Evolutionary conservation across 2,113 vertebrate species (phyloP).

Genomic region (Copsychus sechellarum): DNA sequence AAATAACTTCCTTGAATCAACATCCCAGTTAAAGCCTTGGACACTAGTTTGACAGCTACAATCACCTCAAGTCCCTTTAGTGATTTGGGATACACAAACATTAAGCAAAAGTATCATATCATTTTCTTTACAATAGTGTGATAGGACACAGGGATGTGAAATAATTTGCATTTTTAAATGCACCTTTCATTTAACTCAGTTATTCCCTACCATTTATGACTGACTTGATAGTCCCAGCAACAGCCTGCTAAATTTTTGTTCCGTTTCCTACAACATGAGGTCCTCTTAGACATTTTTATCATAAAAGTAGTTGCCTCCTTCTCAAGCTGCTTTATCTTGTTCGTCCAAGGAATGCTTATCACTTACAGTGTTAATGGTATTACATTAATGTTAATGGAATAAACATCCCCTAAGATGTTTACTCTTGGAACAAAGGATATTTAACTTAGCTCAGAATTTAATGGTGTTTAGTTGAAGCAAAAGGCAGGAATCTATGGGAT

Average conservation of each 20-base stretch:
- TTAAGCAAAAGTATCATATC: not conserved
- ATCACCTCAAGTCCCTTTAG: not conserved
- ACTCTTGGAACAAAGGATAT: not conserved
- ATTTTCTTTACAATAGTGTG: not conserved
- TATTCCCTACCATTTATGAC: not conserved
- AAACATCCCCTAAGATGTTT: not conserved
- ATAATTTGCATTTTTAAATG: not conserved
- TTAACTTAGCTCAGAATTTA: not conserved
- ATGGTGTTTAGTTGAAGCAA: not conserved
- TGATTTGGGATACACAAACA: not conserved
- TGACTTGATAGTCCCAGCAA: not conserved
- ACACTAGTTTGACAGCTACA: not conserved
- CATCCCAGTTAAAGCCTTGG: not conserved
- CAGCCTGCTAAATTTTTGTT: not conserved
- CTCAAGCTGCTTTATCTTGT: not conserved
- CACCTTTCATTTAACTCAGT: not conserved
- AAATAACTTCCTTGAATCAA: not conserved
- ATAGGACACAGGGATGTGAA: not conserved
- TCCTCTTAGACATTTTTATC: not conserved
- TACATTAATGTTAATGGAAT: not conserved
- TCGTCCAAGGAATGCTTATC: not conserved
- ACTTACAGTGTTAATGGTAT: not conserved
- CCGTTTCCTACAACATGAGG: not conserved
- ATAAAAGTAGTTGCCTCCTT: not conserved
- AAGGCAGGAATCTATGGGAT: not conserved